Evolutionary conservation across 2,113 vertebrate genomes (phyloP), one percentile per base, ranked within the genome.

Genomic region (Nothobranchius kuhntae): DNA sequence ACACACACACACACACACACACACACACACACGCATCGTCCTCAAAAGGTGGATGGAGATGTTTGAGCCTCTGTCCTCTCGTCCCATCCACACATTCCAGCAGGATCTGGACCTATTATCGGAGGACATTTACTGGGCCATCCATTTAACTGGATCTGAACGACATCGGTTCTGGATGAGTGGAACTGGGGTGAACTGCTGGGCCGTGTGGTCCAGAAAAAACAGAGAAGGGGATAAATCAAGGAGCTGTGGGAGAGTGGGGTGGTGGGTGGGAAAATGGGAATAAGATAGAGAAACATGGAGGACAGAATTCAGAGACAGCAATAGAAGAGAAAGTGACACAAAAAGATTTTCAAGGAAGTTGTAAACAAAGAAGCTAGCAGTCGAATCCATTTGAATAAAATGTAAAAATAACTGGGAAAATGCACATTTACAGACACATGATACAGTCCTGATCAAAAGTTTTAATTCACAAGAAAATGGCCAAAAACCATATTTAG

Each of bases 221-320:
- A 96, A 96, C 94, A 96, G 91, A 92, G 86, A 81, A 86, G 84
- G 91, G 92, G 89, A 96, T 97, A 96, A 97, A 97, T 97, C 96
- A 96, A 91, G 86, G 44, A 48, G 59, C 24, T 26, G 30, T 9
- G 57, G 52, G 45, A 60, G 9, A 53, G 35, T 61, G 44, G 51
- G 38, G 51, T 30, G 48, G 62, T 47, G 61, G 51, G 52, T 52
- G 44, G 65, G 58, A 73, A 68, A 72, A 46, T 61, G 61, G 58
- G 53, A 75, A 68, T 68, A 35, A 55, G 63, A 71, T 48, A 58
- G 30, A 60, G 53, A 76, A 52, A 76, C 64, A n/a, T 6, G 36
- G 9, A 67, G 24, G 61, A 9, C 45, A 26, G 63, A 65, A 57
- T 36, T 13, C 38, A 59, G 38, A 61, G 36, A 70, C 24, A 42